Evolutionary conservation across 2,113 vertebrate species (phyloP), one percentile per base, ranked within the genome.

Genomic region (Xenotilapia longispinis): DNA sequence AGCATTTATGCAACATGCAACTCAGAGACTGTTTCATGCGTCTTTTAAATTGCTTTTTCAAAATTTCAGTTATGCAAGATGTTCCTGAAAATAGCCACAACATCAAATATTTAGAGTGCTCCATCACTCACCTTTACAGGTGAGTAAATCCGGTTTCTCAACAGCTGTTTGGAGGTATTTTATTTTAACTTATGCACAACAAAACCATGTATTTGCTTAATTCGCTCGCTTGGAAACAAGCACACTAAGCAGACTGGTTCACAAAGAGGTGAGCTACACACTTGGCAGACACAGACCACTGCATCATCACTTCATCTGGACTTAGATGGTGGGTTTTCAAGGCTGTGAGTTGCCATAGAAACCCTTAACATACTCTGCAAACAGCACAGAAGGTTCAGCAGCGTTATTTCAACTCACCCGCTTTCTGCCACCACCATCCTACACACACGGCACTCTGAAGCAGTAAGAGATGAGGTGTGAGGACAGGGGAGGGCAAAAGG

Each of bases 281-380:
- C 88, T 84, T 84, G 80, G 70, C 85, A 84, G 63, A 87, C 55
- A 75, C 79, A 86, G 73, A 90, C 73, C 89, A 12, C 73, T 49
- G 86, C 85, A 87, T 88, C 87, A 73, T 87, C 81, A 47, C 89
- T 92, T 94, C 92, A 94, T 93, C 91, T 93, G 90, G 91, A 94
- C 38, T 28, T 85, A 82, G 94, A 90, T 89, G 83, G 58, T 89
- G 83, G 84, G 88, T 93, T 94, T 93, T 84, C 90, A 92, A 93
- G 92, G 93, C 89, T 92, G 82, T 84, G 84, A 19, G 94, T 96
- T 94, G 88, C 93, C 92, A 95, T 95, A 83, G 95, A 93, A 95
- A 96, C 95, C 84, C 49, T 90, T 86, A 87, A 92, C 40, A 49
- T 86, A 90, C 88, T 90, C 87, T 91, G n/a, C 88, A 87, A 93